A percentile compares a stretch with the other conserved stretches of the same genome.
Conservation (phyloP, 2,888 invertebrate species). For the Torymus texanus region DNA sequence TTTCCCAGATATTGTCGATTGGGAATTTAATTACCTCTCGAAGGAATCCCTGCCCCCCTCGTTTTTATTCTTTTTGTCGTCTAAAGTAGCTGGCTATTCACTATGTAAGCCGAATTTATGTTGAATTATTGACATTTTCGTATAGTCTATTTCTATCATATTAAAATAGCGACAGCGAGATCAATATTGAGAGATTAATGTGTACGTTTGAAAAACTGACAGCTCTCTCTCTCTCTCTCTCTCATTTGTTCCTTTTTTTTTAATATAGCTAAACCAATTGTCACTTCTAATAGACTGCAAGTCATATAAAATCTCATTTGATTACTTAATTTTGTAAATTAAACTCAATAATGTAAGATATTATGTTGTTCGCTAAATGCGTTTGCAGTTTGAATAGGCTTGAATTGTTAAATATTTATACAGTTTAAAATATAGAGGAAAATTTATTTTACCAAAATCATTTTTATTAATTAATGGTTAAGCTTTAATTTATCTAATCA, state of each 20-base stretch:
- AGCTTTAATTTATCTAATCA: constrained; percentile 56
- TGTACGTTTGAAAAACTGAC: constrained; percentile 1
- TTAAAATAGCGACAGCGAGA: no score
- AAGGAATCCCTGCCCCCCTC: not conserved
- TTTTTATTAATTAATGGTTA: constrained; percentile 50
- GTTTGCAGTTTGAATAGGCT: constrained; percentile 25
- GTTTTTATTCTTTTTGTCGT: not conserved
- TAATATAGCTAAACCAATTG: not conserved
- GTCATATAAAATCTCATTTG: not conserved
- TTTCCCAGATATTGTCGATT: constrained; percentile 31
- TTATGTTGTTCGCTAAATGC: constrained; percentile 44
- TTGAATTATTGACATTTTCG: not conserved
- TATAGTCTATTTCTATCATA: no score
- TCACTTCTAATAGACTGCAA: not conserved
- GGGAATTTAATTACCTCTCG: constrained; percentile 12
- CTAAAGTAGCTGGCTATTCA: not conserved
- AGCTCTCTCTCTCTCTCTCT: not conserved
- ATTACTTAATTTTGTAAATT: not conserved
- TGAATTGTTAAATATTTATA: constrained; percentile 51
- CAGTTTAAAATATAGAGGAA: constrained; percentile 40
- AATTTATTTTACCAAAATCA: constrained; percentile 50
- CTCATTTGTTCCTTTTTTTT: constrained; percentile 16
- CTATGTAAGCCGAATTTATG: constrained; percentile 9
- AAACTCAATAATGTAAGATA: constrained; percentile 22
- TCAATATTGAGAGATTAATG: not conserved